Conservation (phyloP, 2,888 invertebrate genomes). For the Pseudococcus viburni region DNA sequence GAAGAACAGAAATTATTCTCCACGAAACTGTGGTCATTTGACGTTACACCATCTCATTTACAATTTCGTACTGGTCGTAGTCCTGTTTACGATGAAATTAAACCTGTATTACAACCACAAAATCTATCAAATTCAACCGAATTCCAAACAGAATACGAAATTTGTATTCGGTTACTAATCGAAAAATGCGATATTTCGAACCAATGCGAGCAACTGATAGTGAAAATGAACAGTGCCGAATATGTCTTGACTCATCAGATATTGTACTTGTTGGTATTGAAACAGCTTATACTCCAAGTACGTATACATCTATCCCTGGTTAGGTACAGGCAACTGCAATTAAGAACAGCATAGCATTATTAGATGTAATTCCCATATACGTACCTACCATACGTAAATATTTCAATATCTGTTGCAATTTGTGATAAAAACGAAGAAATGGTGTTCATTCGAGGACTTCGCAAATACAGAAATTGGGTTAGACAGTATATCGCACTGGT, state of each 20-base stretch:
- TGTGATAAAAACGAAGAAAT: not conserved
- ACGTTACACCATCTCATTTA: constrained; percentile 21
- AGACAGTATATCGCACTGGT: not conserved
- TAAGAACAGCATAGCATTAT: too few species aligned
- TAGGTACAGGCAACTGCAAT: too few species aligned
- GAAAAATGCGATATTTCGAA: constrained; percentile 35
- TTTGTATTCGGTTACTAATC: constrained; percentile 1
- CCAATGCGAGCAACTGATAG: not conserved
- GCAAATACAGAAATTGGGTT: not conserved
- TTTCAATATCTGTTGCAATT: too few species aligned
- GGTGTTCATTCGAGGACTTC: constrained; percentile 3
- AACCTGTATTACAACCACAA: not conserved
- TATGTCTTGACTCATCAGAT: constrained; percentile 55
- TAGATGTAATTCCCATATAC: too few species aligned
- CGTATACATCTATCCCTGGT: too few species aligned
- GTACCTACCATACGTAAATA: too few species aligned
- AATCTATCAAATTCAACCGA: not conserved
- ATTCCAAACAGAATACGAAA: constrained; percentile 2
- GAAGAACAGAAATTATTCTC: constrained; percentile 35
- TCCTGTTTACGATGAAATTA: not conserved
- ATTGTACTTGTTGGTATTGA: constrained; percentile 29
- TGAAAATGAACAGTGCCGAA: not conserved
- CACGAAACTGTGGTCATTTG: constrained; percentile 52
- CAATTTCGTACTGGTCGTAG: not conserved
- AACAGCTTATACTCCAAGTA: constrained; percentile 45